Base-by-base conservation (phyloP, 2,797 vertebrate genomes). In the Melanotaenia trifasciata region DNA sequence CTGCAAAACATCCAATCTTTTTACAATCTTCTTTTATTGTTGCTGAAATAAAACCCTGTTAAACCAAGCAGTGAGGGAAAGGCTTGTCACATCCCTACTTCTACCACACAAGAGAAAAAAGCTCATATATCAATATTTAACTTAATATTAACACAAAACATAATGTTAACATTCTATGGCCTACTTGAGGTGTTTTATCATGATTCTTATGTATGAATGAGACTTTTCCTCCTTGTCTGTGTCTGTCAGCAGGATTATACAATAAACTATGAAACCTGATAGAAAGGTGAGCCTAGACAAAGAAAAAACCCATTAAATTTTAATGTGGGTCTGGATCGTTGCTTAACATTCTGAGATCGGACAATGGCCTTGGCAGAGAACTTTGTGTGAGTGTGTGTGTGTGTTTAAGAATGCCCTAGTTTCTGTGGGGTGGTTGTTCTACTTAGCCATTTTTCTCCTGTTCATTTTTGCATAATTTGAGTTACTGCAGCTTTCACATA, bases 291-390 rank as follows among this genome's bases (percentile, higher is more conserved):
- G 28, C 43, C 11, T 47, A 5, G 28, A 51, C 5, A 22, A 50
- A 14, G 28, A 22, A 51, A 33, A 11, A 54, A 54, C 4, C 61
- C 28, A 64, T 13, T 22, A 51, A 50, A 51, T 50, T 64, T 26
- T 22, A 50, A 63, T n/a, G 26, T 47, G 40, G 16, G 20, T 12
- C 28, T 47, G 43, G 22, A 26, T 40, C 58, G 26, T 13, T 61
- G 22, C 26, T 61, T 61, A 40, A 61, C 24, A 38, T 43, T 61
- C 22, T 28, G 36, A 26, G 58, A 40, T 40, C 14, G 61, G 43
- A n/a, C 28, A 33, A 30, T 22, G 45, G 45, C 13, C 62, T 47
- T 18, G 51, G 24, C 13, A 24, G 51, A 54, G 24, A 54, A 22
- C 20, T 20, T 4, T 45, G 13, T 45, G 43, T 16, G 43, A 5